A percentile compares a stretch with the other conserved stretches of the same genome.
Evolutionary conservation across 1,140 invertebrate genomes (phyloP).

Genomic region (Drosophila novamexicana): DNA sequence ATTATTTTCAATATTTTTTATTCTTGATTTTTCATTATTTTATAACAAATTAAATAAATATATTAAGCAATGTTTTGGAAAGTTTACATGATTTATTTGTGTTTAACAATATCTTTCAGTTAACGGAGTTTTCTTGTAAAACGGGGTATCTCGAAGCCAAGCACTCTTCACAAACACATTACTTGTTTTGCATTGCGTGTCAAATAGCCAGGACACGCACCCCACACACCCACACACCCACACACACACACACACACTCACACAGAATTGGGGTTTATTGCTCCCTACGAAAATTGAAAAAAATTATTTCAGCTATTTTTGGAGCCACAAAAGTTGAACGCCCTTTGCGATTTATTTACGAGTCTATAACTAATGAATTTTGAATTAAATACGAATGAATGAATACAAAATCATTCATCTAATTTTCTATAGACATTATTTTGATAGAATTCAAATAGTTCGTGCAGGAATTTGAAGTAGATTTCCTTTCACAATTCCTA

Average conservation of each 20-base stretch:
- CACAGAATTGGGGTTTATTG: constrained; percentile 56
- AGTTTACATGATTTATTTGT: no score
- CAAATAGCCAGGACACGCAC: constrained; percentile 18
- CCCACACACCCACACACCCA: not conserved
- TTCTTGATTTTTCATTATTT: no score
- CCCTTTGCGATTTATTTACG: constrained; percentile 1
- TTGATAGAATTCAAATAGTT: not conserved
- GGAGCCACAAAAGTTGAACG: constrained; percentile 11
- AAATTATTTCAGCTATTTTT: constrained; percentile 24
- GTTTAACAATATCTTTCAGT: no score
- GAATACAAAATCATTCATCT: constrained; percentile 3
- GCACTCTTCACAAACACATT: not conserved
- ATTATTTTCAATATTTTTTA: no score
- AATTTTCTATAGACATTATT: not conserved
- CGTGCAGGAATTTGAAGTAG: not conserved
- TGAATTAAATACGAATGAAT: constrained; percentile 11
- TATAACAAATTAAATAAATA: no score
- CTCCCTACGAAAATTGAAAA: constrained; percentile 30
- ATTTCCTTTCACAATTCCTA: not conserved
- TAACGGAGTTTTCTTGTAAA: no score
- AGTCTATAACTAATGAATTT: not conserved
- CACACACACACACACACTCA: constrained; percentile 30
- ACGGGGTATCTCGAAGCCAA: not conserved
- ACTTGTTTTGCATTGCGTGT: constrained; percentile 15
- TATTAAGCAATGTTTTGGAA: no score